These are phyloP conservation scores for Agrotis clavis DNA, from an alignment of 2,888 invertebrate genomes.

Conservation along the genomic window DNA sequence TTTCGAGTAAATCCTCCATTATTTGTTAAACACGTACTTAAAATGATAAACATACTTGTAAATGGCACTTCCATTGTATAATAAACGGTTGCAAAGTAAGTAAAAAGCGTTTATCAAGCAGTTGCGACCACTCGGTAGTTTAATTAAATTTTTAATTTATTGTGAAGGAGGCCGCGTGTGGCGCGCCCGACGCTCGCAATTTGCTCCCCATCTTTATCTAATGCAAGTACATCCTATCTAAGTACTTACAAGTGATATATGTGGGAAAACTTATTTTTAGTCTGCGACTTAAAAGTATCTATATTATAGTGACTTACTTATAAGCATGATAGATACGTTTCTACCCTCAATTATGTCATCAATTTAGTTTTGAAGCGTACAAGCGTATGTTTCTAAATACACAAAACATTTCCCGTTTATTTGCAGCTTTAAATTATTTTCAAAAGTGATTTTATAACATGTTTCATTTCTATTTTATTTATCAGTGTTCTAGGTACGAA, in stretches of 20 bases:
- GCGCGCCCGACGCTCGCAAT: slow-evolving; percentile 74
- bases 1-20: slow-evolving; percentile 8
- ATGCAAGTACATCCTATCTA: slow-evolving; percentile 64
- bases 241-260: slow-evolving; percentile 55
- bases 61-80: slow-evolving; percentile 64
- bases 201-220: slow-evolving; percentile 76
- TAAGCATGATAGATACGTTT: background rate
- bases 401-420: background rate
- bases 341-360: background rate
- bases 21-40: slow-evolving; percentile 40
- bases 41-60: slow-evolving; percentile 56
- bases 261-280: slow-evolving; percentile 32
- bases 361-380: background rate
- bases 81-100: slow-evolving; percentile 78
- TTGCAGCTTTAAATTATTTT: slow-evolving; percentile 2
- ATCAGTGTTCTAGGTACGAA: background rate
- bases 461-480: background rate
- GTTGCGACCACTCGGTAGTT: slow-evolving; percentile 83
- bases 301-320: background rate
- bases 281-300: background rate
- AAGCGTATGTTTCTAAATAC: background rate
- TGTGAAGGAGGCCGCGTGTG: slow-evolving; percentile 81
- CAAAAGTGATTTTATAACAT: background rate
- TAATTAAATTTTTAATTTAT: slow-evolving; percentile 90
- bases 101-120: slow-evolving; percentile 85